Percentiles rank a stretch among this genome's conserved stretches.
These are phyloP conservation scores for Polypedilum vanderplanki DNA, from an alignment of 1,140 invertebrate species.

Conservation along the genomic window DNA sequence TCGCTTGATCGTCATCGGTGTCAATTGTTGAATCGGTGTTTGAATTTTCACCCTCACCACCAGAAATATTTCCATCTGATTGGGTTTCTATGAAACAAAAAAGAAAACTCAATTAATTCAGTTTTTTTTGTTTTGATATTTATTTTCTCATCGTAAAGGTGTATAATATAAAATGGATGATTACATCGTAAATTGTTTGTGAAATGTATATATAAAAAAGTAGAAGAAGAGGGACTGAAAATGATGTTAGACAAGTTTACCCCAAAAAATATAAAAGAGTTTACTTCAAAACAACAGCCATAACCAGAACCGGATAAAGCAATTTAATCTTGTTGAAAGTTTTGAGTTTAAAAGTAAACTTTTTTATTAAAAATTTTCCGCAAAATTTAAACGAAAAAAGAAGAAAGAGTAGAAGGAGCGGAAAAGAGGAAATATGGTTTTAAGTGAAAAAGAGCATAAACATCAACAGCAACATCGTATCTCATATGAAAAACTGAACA, in stretches of 20 bases:
- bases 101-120: slow-evolving; percentile 7
- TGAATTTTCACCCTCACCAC: slow-evolving; percentile 66
- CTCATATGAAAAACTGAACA: neutral
- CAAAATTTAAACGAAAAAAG: neutral
- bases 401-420: neutral
- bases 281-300: too few relatives aligned
- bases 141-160: too few relatives aligned
- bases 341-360: too few relatives aligned
- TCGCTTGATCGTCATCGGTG: slow-evolving; percentile 76
- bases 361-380: too few relatives aligned
- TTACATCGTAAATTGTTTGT: neutral
- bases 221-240: too few relatives aligned
- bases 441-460: neutral
- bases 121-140: neutral
- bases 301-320: too few relatives aligned
- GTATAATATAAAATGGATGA: neutral
- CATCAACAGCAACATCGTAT: neutral
- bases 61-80: slow-evolving; percentile 64
- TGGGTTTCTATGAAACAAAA: slow-evolving; percentile 38
- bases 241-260: too few relatives aligned
- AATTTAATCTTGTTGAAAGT: too few relatives aligned
- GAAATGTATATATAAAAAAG: too few relatives aligned
- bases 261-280: too few relatives aligned
- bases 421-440: neutral
- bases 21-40: slow-evolving; percentile 63